Evolutionary conservation across 2,888 invertebrate genomes (phyloP).

Genomic region (Phorcus lineatus): DNA sequence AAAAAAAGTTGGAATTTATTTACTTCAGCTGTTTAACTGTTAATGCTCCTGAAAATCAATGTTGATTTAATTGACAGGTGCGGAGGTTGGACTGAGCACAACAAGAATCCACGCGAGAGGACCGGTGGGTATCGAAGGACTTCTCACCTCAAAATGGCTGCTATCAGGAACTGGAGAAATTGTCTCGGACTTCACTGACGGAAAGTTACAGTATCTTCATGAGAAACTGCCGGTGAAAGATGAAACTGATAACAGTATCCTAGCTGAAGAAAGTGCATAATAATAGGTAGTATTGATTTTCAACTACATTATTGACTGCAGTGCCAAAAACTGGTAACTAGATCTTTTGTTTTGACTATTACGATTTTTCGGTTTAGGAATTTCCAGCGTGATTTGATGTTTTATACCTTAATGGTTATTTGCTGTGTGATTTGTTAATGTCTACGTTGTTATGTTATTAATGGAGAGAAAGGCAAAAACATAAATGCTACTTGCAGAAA

Average conservation of each 20-base stretch:
- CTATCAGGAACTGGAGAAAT: constrained; percentile 92
- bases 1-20: too few species aligned
- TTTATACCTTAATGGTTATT: background rate
- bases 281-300: too few species aligned
- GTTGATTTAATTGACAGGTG: constrained; percentile 76
- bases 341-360: background rate
- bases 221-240: constrained; percentile 60
- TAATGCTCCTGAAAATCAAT: background rate
- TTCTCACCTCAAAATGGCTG: constrained; percentile 98
- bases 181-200: constrained; percentile 87
- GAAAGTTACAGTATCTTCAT: constrained; percentile 72
- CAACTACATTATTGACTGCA: too few species aligned
- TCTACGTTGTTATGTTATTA: background rate
- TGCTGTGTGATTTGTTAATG: background rate
- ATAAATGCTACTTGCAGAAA: too few species aligned
- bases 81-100: constrained; percentile 92
- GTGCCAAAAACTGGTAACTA: too few species aligned
- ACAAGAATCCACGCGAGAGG: constrained; percentile 92
- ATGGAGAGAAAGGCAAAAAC: too few species aligned
- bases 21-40: background rate
- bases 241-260: background rate
- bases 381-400: background rate
- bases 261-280: background rate
- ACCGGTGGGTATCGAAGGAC: constrained; percentile 98
- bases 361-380: background rate